These are phyloP conservation scores for Gymnocheta viridis DNA, from an alignment of 2,888 invertebrate genomes.

Conservation along the genomic window DNA sequence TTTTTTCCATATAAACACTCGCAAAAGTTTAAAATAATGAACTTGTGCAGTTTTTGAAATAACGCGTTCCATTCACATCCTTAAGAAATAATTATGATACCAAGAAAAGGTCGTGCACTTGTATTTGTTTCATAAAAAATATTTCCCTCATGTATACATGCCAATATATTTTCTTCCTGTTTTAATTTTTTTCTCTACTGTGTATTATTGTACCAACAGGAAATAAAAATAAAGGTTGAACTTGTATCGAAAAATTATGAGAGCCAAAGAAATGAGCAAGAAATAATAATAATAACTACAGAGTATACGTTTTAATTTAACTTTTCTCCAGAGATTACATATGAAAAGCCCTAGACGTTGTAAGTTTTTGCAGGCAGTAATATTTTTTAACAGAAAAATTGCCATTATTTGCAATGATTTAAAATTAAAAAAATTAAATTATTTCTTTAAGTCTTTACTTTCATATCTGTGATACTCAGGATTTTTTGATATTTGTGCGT, in stretches of 20 bases:
- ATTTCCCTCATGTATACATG: neutral
- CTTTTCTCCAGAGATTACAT: neutral
- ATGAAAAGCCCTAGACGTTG: neutral
- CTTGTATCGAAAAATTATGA: neutral
- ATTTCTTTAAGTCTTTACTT: too few species aligned
- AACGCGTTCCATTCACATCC: too few species aligned
- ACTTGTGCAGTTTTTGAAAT: too few species aligned
- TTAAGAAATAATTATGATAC: too few species aligned
- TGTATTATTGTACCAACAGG: neutral
- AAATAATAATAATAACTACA: neutral
- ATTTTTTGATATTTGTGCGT: too few species aligned
- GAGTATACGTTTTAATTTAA: neutral
- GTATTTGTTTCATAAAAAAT: neutral
- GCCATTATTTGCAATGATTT: too few species aligned
- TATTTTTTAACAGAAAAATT: too few species aligned
- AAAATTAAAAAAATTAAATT: too few species aligned
- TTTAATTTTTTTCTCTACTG: neutral
- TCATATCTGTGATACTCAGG: too few species aligned
- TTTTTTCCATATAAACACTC: too few species aligned
- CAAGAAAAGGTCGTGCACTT: neutral
- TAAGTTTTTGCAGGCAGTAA: neutral
- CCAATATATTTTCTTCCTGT: neutral
- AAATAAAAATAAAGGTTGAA: conserved; percentile 3
- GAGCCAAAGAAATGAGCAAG: neutral
- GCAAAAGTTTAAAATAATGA: too few species aligned